Percentiles rank a stretch among this genome's conserved stretches.
These are phyloP conservation scores for Nephotettix cincticeps DNA, from an alignment of 1,140 invertebrate genomes.

Conservation along the genomic window DNA sequence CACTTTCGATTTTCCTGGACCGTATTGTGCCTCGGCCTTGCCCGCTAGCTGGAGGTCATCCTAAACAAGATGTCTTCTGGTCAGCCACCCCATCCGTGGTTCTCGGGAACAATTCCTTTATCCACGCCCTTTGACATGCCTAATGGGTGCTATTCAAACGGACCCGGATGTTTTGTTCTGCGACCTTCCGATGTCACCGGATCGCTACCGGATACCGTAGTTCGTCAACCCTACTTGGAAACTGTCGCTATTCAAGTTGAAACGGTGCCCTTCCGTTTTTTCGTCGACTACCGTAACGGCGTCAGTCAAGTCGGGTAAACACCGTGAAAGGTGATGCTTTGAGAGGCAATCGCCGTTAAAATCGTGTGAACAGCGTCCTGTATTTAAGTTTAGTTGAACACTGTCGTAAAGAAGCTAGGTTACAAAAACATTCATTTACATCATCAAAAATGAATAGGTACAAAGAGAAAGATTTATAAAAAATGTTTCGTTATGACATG, in stretches of 20 bases:
- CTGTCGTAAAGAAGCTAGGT: too few relatives aligned
- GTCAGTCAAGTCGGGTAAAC: too few relatives aligned
- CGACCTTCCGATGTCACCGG: background rate
- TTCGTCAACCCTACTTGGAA: constrained; percentile 19
- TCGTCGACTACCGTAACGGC: too few relatives aligned
- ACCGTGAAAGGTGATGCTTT: too few relatives aligned
- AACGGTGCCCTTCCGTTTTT: too few relatives aligned
- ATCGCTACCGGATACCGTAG: background rate
- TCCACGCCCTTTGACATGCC: constrained; percentile 12
- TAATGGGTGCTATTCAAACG: background rate
- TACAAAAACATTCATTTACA: too few relatives aligned
- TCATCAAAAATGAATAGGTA: too few relatives aligned
- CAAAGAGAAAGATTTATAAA: too few relatives aligned
- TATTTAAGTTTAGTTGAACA: too few relatives aligned
- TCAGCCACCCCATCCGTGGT: background rate
- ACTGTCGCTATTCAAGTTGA: background rate
- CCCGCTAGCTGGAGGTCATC: background rate
- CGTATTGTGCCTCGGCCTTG: background rate
- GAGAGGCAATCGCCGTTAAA: too few relatives aligned
- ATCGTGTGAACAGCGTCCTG: too few relatives aligned
- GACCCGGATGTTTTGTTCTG: background rate
- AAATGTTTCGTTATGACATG: too few relatives aligned
- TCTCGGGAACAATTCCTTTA: background rate
- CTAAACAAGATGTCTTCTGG: background rate
- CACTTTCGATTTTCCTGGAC: background rate